These are phyloP conservation scores for Phoenicopterus ruber DNA, from an alignment of 2,113 vertebrate species.

Conservation along the genomic window DNA sequence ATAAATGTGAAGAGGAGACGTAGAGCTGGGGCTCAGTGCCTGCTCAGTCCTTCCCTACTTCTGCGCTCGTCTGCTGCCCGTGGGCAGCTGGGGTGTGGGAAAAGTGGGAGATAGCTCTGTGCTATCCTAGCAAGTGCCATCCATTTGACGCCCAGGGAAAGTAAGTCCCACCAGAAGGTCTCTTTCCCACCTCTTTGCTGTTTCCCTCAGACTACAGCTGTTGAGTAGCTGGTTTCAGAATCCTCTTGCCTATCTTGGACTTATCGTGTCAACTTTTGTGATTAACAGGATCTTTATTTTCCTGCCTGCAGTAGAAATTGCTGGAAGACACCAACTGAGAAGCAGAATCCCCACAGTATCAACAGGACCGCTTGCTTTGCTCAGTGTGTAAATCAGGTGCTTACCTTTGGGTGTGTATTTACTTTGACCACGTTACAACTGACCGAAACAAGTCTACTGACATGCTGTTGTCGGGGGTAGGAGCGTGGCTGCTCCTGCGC, in stretches of 20 bases:
- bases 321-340: background rate
- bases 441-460: background rate
- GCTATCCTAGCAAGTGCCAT: background rate
- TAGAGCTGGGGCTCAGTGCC: background rate
- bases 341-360: background rate
- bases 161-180: background rate
- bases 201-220: background rate
- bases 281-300: background rate
- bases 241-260: background rate
- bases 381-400: background rate
- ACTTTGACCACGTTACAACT: background rate
- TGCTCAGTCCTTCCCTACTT: background rate
- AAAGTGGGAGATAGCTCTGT: background rate
- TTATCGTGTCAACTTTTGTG: background rate
- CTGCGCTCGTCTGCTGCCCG: background rate
- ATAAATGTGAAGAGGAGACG: background rate
- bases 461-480: background rate
- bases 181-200: background rate
- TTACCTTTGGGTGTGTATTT: background rate
- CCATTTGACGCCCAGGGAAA: background rate
- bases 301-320: background rate
- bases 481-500: background rate
- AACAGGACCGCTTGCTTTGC: background rate
- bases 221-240: background rate
- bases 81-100: background rate